Percentiles rank a stretch among this genome's conserved stretches.
These are phyloP conservation scores for Tachina fera DNA, from an alignment of 2,888 invertebrate genomes.

Conservation along the genomic window DNA sequence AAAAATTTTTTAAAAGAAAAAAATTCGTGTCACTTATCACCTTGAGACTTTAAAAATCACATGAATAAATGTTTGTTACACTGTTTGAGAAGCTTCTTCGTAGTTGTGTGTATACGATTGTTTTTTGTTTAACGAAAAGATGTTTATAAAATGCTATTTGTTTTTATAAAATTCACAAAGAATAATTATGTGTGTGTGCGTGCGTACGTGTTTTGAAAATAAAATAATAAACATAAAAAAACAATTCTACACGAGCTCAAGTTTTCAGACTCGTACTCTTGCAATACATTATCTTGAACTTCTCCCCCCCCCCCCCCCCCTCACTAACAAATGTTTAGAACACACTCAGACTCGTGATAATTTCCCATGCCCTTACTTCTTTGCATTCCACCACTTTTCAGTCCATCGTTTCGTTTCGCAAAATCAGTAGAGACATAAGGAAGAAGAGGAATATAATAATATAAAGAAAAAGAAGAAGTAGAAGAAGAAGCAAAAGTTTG, in stretches of 20 bases:
- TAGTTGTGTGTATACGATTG: neutral
- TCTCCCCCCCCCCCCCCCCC: conserved; percentile 23
- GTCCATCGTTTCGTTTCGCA: neutral
- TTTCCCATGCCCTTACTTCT: conserved; percentile 16
- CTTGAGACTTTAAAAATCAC: neutral
- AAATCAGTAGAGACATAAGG: conserved; percentile 29
- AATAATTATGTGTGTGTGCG: neutral
- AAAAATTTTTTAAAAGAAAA: too few relatives aligned
- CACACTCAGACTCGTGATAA: conserved; percentile 32
- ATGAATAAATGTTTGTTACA: neutral
- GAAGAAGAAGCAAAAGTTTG: conserved; percentile 25
- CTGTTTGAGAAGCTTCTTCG: neutral
- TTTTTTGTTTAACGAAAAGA: neutral
- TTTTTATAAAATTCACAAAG: conserved; percentile 2
- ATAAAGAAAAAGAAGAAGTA: neutral
- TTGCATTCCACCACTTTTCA: neutral
- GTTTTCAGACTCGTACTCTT: conserved; percentile 17
- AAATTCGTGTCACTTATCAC: neutral
- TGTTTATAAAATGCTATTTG: neutral
- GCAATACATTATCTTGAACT: conserved; percentile 9
- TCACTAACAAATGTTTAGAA: neutral
- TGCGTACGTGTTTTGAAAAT: neutral
- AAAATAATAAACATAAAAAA: conserved; percentile 1
- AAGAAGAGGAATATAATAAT: neutral
- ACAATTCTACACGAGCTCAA: conserved; percentile 10